Conservation (phyloP, 2,888 invertebrate genomes). For the Phymatocera aterrima region DNA sequence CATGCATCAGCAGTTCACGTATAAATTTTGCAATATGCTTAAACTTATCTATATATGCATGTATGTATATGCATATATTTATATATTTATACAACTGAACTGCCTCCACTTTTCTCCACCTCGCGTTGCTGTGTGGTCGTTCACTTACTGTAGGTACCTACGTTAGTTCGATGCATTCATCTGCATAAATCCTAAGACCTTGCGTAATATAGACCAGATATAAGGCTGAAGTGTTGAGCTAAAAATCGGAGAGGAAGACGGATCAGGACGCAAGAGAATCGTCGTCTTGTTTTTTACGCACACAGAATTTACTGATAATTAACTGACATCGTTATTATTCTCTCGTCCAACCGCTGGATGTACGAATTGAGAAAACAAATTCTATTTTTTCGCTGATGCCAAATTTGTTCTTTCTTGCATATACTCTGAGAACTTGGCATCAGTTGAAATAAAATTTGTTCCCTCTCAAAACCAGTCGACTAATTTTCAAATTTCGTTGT, state of each 20-base stretch:
- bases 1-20: conserved; percentile 9
- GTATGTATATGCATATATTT: background rate
- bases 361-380: background rate
- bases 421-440: background rate
- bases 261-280: background rate
- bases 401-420: background rate
- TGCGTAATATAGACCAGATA: conserved; percentile 9
- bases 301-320: background rate
- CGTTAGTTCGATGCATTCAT: conserved; percentile 21
- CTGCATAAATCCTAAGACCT: conserved; percentile 21
- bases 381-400: background rate
- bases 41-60: conserved; percentile 1
- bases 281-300: background rate
- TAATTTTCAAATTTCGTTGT: no score
- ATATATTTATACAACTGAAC: background rate
- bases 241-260: background rate
- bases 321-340: background rate
- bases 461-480: no score
- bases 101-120: background rate
- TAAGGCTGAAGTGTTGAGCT: background rate
- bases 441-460: background rate
- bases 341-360: background rate
- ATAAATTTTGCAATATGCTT: conserved; percentile 1
- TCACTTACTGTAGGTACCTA: background rate
- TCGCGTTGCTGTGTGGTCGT: background rate